Evolutionary conservation across 2,113 vertebrate genomes (phyloP), one percentile per base, ranked within the genome.

Genomic region (Thunnus thynnus): DNA sequence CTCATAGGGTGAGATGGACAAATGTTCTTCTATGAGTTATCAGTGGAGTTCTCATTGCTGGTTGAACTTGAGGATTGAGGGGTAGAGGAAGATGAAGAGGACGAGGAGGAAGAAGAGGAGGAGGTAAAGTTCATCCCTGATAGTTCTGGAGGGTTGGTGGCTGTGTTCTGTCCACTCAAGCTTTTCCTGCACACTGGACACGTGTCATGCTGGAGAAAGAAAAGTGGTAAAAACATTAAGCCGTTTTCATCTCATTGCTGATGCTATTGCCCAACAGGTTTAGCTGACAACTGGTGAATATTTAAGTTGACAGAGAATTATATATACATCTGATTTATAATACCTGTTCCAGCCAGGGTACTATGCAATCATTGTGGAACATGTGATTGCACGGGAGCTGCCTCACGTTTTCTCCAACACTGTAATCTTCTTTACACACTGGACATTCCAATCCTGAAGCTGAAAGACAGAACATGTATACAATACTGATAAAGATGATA

Each of bases 171-270:
- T 78, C 98, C 98, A 11, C 96, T 98, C 91, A 99, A 93, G 91
- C 98, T 99, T 93, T 99, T 99, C 91, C 98, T 96, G 94, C 98
- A 99, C 83, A 99, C 98, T 0, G 98, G 98, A 94, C 98, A 99
- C 4, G 98, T 99, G 95, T 99, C 98, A 25, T 99, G 98, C 98
- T 99, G 91, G 51, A 56, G n/a, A 78, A 54, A 86, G 63, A 85
- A 30, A 22, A 30, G 62, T 12, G 47, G 51, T 16, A 16, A 60
- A 88, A 4, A 71, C 1, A 61, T 3, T 4, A 56, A 16, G 27
- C 1, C 4, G 41, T 78, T 80, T 74, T 12, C 70, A 30, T 41
- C 30, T 41, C 16, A 30, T 2, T 46, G 16, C 17, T 71, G 20
- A 58, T 55, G 13, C 50, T 60, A 36, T 71, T 47, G 7, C 5